Conservation (phyloP, 2,888 invertebrate species). For the Rapana venosa region DNA sequence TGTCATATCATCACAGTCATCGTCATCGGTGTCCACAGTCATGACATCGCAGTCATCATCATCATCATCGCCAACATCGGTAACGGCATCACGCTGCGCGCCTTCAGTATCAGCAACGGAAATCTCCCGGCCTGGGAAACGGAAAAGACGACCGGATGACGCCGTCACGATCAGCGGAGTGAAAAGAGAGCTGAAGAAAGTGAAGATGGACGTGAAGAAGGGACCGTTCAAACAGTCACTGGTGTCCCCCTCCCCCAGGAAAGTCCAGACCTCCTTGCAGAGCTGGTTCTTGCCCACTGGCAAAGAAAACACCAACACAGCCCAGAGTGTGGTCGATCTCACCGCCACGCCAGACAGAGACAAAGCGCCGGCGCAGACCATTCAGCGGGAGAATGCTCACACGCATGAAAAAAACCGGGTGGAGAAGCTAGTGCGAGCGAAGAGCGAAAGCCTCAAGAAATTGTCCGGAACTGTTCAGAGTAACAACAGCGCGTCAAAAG, state of each 20-base stretch:
- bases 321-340: too few relatives aligned
- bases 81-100: background rate
- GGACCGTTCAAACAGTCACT: background rate
- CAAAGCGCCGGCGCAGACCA: too few relatives aligned
- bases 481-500: too few relatives aligned
- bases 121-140: background rate
- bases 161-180: background rate
- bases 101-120: background rate
- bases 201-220: slow-evolving; percentile 1
- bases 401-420: background rate
- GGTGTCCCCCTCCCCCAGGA: background rate
- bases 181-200: background rate
- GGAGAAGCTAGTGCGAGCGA: background rate
- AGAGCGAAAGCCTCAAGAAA: too few relatives aligned
- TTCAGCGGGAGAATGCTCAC: background rate
- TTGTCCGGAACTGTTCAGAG: too few relatives aligned
- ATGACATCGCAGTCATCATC: background rate
- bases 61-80: background rate
- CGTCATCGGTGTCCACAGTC: background rate
- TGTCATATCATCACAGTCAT: background rate
- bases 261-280: slow-evolving; percentile 6
- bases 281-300: slow-evolving; percentile 13
- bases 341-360: too few relatives aligned
- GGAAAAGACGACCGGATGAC: background rate
- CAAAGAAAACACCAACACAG: slow-evolving; percentile 15